phyloP scores from a whole-genome alignment of 2,888 invertebrate species.

The Sialis fuliginosa region DNA sequence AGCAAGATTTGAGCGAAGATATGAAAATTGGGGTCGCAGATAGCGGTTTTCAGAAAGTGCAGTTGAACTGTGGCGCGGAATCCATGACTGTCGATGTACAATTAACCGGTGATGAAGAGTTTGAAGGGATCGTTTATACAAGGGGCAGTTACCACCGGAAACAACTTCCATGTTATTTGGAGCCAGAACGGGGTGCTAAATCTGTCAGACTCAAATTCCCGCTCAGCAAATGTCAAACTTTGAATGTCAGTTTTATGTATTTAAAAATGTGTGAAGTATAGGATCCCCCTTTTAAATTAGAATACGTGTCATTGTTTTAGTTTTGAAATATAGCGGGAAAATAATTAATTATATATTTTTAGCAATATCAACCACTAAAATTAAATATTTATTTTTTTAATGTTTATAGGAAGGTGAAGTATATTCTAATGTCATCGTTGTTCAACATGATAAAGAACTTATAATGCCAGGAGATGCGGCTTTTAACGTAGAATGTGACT shows the following conservation, averaged over 20 bases:
- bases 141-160: constrained; percentile 39
- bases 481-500: constrained; percentile 45
- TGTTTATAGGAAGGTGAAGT: constrained; percentile 29
- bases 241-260: constrained; percentile 20
- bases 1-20: constrained; percentile 33
- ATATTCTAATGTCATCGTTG: constrained; percentile 39
- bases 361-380: background rate
- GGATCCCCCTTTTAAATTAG: background rate
- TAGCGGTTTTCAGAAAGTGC: constrained; percentile 35
- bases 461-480: constrained; percentile 47
- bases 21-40: constrained; percentile 37
- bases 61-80: constrained; percentile 35
- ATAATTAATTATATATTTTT: background rate
- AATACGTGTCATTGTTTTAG: background rate
- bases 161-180: constrained; percentile 34
- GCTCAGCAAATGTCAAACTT: constrained; percentile 35
- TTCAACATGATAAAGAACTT: constrained; percentile 46
- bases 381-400: background rate
- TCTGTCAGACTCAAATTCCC: constrained; percentile 34
- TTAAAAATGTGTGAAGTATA: background rate
- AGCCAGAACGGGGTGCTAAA: constrained; percentile 26
- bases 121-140: constrained; percentile 42
- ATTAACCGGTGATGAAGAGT: constrained; percentile 26
- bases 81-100: constrained; percentile 28
- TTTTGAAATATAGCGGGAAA: background rate